A percentile compares a stretch with the other conserved stretches of the same genome.
phyloP scores from a whole-genome alignment of 1,140 invertebrate species.

The Trialeurodes vaporariorum region DNA sequence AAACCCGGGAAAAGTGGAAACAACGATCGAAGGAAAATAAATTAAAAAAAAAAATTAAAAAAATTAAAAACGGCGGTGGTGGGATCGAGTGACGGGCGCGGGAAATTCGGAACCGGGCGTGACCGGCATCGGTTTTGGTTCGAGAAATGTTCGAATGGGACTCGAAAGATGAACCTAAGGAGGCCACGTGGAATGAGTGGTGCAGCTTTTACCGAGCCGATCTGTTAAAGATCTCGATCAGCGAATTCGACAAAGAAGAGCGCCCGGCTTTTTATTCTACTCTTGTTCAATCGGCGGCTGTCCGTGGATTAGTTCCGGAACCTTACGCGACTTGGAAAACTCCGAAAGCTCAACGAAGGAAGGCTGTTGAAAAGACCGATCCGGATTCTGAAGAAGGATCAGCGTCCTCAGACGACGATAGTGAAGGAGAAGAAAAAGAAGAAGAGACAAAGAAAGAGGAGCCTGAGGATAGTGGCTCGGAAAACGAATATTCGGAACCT shows the following conservation, averaged over 20 bases:
- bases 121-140: too few relatives aligned
- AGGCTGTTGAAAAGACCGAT: constrained; percentile 26
- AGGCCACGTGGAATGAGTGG: constrained; percentile 34
- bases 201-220: constrained; percentile 43
- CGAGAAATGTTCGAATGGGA: too few relatives aligned
- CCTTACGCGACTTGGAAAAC: not conserved
- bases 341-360: constrained; percentile 3
- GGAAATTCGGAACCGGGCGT: not conserved
- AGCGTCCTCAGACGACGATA: constrained; percentile 27
- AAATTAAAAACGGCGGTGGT: too few relatives aligned
- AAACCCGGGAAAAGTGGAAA: too few relatives aligned
- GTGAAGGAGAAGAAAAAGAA: not conserved
- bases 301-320: constrained; percentile 26
- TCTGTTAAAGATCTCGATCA: constrained; percentile 50
- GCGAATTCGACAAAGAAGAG: constrained; percentile 48
- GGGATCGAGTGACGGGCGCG: too few relatives aligned
- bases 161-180: not conserved
- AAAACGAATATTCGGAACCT: constrained; percentile 33
- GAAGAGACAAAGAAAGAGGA: not conserved
- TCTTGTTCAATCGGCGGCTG: constrained; percentile 17
- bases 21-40: too few relatives aligned
- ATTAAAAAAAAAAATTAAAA: too few relatives aligned
- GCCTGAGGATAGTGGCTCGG: not conserved
- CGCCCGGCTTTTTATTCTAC: constrained; percentile 42
- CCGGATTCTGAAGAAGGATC: constrained; percentile 8